Percentiles rank a stretch among this genome's conserved stretches.
phyloP scores from a whole-genome alignment of 2,888 invertebrate species.

The Sesia apiformis region DNA sequence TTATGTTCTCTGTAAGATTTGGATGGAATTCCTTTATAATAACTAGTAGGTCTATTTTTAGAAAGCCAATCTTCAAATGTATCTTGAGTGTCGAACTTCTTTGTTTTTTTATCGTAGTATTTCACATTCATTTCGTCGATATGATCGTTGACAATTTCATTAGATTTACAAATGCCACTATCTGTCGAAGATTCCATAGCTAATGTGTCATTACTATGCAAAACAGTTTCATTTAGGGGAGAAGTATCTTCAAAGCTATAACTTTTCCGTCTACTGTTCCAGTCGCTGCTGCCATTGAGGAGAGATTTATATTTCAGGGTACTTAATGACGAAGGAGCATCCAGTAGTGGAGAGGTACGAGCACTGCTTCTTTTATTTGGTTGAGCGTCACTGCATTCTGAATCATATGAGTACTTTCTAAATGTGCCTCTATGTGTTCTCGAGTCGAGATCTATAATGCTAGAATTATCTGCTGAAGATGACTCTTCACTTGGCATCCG shows the following conservation, averaged over 20 bases:
- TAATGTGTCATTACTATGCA: conserved; percentile 56
- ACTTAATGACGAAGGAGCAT: conserved; percentile 48
- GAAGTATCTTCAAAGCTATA: conserved; percentile 79
- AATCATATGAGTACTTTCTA: conserved; percentile 51
- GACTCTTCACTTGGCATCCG: conserved; percentile 78
- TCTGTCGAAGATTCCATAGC: conserved; percentile 85
- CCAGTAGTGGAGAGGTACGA: conserved; percentile 48
- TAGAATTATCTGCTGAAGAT: conserved; percentile 56
- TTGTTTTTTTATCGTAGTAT: conserved; percentile 25
- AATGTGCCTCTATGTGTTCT: conserved; percentile 34
- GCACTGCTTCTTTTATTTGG: conserved; percentile 32
- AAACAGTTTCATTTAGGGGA: conserved; percentile 40
- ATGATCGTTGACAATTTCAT: conserved; percentile 74
- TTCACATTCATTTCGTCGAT: conserved; percentile 24
- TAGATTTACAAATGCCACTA: conserved; percentile 83
- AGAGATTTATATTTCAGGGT: conserved; percentile 61
- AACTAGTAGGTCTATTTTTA: conserved; percentile 44
- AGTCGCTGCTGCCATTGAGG: conserved; percentile 67
- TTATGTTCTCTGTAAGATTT: conserved; percentile 36
- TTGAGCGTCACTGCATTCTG: conserved; percentile 45
- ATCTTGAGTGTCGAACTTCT: conserved; percentile 28
- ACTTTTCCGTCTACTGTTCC: conserved; percentile 84
- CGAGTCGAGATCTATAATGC: conserved; percentile 57
- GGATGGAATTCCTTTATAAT: conserved; percentile 31
- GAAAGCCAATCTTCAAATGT: conserved; percentile 59